Conservation (phyloP, 2,113 vertebrate genomes). For the Piaya cayana region DNA sequence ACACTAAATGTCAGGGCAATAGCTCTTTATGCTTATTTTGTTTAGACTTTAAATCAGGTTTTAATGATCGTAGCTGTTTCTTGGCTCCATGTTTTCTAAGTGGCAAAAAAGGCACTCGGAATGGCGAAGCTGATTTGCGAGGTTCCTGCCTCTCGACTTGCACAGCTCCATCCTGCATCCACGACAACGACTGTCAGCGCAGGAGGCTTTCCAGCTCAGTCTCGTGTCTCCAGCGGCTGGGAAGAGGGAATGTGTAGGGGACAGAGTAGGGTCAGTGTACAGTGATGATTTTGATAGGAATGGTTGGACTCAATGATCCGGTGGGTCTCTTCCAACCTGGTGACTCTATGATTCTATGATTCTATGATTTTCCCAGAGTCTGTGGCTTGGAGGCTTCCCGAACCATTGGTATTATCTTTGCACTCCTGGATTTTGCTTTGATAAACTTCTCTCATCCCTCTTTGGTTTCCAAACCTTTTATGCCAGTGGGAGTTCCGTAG, state of each 20-base stretch:
- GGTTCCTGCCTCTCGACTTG: neutral
- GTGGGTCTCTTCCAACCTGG: too few species aligned
- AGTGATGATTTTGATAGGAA: neutral
- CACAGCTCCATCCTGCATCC: neutral
- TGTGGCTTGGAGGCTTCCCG: neutral
- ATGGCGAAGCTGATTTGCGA: neutral
- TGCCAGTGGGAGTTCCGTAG: neutral
- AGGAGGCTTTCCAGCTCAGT: neutral
- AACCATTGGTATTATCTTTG: neutral
- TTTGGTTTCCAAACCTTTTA: neutral
- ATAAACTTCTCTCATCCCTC: neutral
- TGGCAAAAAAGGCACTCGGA: neutral
- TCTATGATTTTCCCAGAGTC: neutral
- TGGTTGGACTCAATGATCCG: too few species aligned
- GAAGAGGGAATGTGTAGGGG: neutral
- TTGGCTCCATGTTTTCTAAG: neutral
- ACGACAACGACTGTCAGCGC: neutral
- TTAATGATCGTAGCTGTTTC: neutral
- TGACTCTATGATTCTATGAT: too few species aligned
- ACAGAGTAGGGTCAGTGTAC: neutral
- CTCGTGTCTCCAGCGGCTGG: fast-evolving
- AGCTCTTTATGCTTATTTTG: neutral
- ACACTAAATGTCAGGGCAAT: neutral
- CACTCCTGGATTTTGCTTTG: neutral
- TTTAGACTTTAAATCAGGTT: neutral